Evolutionary conservation across 92 coral and sea anemone genomes (phyloP), one percentile per base, ranked within the genome.

Genomic region (Heliopora coerulea): DNA sequence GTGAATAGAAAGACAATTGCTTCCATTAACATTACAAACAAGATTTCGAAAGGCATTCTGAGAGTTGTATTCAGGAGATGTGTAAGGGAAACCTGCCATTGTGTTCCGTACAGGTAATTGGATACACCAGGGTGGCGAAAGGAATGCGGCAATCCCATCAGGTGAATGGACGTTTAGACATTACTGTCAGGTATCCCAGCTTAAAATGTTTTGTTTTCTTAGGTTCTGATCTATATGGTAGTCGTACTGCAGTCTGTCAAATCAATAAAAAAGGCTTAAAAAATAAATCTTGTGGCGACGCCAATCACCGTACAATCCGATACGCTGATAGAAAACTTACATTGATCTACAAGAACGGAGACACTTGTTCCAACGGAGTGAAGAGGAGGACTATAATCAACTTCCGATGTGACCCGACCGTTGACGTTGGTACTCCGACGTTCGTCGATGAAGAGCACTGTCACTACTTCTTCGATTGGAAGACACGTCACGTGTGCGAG

Each of bases 381-480:
- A 69, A 59, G 14, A 66, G 99, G 48, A 82, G 88, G 28, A 90
- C 96, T 14, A 76, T 95, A 31, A 81, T 95, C 62, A 86, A 78
- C 54, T 95, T 95, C 74, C 88, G 62, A 29, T 95, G 99, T 50
- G 61, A 90, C 44, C 80, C 84, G 34, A 49, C 48, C 18, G 65
- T 61, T 13, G 87, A 67, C 11, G 79, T 75, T 48, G 98, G 96
- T 14, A 29, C 31, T 0, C 99, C 99, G 24, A 78, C 70, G 33
- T 95, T 89, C 34, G 78, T 69, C 31, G 91, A 86, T 63, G 69
- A 77, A 32, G 56, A 72, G 2, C 83, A 87, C 72, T 95, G 99
- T 68, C 82, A 88, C 19, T 95, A 95, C 79, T 91, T 80, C 54
- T 95, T 95, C 64, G 84, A 88, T 1, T 95, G 99, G 99, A 44